Evolutionary conservation across 2,888 invertebrate genomes (phyloP), one percentile per base, ranked within the genome.

Genomic region (Harmothoe impar): DNA sequence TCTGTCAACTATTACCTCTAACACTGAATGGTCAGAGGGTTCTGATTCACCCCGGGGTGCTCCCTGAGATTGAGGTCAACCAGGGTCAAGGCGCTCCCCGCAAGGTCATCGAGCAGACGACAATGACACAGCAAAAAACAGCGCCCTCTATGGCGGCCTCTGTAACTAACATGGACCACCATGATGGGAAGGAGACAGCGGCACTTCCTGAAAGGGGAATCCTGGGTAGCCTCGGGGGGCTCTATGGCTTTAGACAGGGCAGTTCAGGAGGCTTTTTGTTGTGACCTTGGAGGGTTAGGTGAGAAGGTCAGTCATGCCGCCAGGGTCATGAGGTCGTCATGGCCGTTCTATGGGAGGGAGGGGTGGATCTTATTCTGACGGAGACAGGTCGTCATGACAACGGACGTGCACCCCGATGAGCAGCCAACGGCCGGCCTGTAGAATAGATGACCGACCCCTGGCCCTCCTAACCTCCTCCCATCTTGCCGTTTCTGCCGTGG

Each of bases 101-200:
- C 7, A n/a, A 62, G 62, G 62, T 20, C 31, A 25, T 15, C 72
- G 25, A 29, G 72, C 72, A n/a, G 72, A 72, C 72, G 72, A 72
- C 72, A 72, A 43, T 43, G 43, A 43, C 43, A 43, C 43, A 43
- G 43, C 43, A 43, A 62, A 62, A 72, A 72, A n/a, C 25, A n/a
- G 25, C 29, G 5, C 72, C 72, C 25, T 72, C 72, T 29, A 72
- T 72, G 72, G 72, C 72, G 72, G 29, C 72, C 29, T 72, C 72
- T 15, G 72, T 62, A 62, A 29, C 72, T 72, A 29, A 72, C 72
- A 72, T 62, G 72, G 72, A 72, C 72, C 72, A 72, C 25, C 62
- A 20, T 62, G 62, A 20, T 62, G 62, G 43, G 43, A 43, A 62
- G 20, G 62, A n/a, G 62, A 62, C 23, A 20, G 3, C 20, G 62